A percentile compares a stretch with the other conserved stretches of the same genome.
Conservation (phyloP, 2,888 invertebrate species). For the Troglohyphantes excavatus region DNA sequence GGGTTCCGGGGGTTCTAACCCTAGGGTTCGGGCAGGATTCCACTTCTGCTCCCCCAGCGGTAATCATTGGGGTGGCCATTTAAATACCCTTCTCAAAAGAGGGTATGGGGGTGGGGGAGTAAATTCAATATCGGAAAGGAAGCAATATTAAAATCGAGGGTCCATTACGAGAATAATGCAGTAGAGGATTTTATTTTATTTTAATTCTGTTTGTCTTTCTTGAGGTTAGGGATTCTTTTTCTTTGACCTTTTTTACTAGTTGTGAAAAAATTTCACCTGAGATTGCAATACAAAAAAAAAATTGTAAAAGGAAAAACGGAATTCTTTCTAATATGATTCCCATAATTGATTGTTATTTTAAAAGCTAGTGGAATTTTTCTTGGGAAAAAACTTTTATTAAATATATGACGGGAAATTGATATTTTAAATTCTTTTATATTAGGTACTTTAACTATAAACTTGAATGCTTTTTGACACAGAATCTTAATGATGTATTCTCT, state of each 20-base stretch:
- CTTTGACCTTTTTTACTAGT: not conserved
- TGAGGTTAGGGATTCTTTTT: no score
- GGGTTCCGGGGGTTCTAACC: conserved; percentile 72
- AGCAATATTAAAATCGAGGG: conserved; percentile 32
- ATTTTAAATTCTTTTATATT: no score
- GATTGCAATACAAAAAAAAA: no score
- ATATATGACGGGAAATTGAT: no score
- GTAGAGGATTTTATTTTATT: conserved; percentile 16
- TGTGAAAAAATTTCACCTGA: not conserved
- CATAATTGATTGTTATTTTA: no score
- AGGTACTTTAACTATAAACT: no score
- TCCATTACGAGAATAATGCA: conserved; percentile 31
- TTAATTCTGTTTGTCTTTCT: not conserved
- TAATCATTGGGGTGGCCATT: conserved; percentile 68
- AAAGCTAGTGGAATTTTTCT: no score
- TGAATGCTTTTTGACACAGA: no score
- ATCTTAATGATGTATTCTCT: no score
- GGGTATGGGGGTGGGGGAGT: not conserved
- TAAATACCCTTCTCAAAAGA: conserved; percentile 50
- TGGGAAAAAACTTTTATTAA: no score
- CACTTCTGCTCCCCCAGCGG: conserved; percentile 39
- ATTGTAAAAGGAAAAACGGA: no score
- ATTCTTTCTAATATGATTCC: no score
- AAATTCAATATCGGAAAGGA: conserved; percentile 59
- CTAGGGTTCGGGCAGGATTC: conserved; percentile 45